Evolutionary conservation across 1,140 invertebrate species (phyloP), one percentile per base, ranked within the genome.

Genomic region (Eueides isabella): DNA sequence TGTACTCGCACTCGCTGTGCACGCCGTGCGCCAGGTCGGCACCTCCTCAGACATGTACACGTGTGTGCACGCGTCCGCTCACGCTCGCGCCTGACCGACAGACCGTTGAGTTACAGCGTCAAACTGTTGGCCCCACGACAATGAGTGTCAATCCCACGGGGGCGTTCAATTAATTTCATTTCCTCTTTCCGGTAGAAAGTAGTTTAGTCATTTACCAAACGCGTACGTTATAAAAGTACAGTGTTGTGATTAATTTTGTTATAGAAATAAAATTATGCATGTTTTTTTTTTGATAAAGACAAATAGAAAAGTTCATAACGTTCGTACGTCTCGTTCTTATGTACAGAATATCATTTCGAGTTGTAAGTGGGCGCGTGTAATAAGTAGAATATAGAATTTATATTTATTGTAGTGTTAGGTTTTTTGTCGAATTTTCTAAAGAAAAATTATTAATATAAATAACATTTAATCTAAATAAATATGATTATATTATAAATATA

Each of bases 1-100:
- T 93, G 7, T 94, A 93, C 88, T 94, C 92, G 75, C 92, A 93
- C 83, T 93, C 93, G 80, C 87, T 94, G 6, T 94, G 93, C 85
- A 89, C 91, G 81, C 93, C 93, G 30, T 94, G 93, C 86, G 92
- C 93, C 78, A 91, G 93, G 93, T 94, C 84, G 55, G 68, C 23
- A 19, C 2, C 41, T n/a, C 23, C 29, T 33, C 78, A 61, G 9
- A 14, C n/a, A 7, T 9, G 4, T 11, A 61, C 26, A 3, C 62
- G 44, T 61, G n/a, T 48, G 28, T 12, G n/a, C 61, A 29, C 61
- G 61, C 62, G 55, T 31, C 19, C 41, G 64, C 33, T 30, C 62
- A 62, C 38, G 41, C 30, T n/a, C n/a, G 29, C 16, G 7, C 41
- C 16, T 44, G 41, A 44, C n/a, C 6, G 14, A 38, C 14, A 16